Evolutionary conservation across 2,797 vertebrate species (phyloP), one percentile per base, ranked within the genome.

Genomic region (Calcarius lapponicus): DNA sequence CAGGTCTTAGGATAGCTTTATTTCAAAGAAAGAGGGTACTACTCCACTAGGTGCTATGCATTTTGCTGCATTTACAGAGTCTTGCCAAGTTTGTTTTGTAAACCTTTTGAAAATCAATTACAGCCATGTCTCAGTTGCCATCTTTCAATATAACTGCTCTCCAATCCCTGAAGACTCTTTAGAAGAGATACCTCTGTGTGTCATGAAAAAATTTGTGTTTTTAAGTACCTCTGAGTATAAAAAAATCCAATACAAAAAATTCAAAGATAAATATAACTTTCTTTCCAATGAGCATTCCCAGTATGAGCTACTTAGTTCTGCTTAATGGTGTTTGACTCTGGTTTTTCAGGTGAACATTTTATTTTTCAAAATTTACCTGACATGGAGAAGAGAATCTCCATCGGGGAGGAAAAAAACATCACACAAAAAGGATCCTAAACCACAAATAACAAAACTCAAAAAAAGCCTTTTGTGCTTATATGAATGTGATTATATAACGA

Each of bases 81-180:
- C 76, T 93, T 92, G 40, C 38, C 54, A 86, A 72, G 50, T 38
- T 94, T 65, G 73, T 78, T 88, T 86, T 69, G n/a, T 75, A 69
- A 86, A 84, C 22, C 17, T 58, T 60, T 70, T 26, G 73, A 85
- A 93, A 82, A 86, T 66, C 80, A 91, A 69, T 91, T 85, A 43
- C 57, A 92, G 51, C 20, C 42, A 47, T 29, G 34, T 57, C 48
- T 75, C 73, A 31, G 58, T 73, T 81, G 18, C 47, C 24, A 6
- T 90, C 70, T 90, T 94, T 72, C 38, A 32, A 13, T 65, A 43
- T 4, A 81, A 58, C 20, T 48, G 9, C 70, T 83, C 40, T 82
- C 17, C 40, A 56, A 0, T 31, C 48, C 45, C 80, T 73, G n/a
- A 88, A 88, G 40, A 48, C 47, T 86, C 32, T 88, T 81, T 76